Conservation (phyloP, 2,113 vertebrate species). For the Apteryx owenii region DNA sequence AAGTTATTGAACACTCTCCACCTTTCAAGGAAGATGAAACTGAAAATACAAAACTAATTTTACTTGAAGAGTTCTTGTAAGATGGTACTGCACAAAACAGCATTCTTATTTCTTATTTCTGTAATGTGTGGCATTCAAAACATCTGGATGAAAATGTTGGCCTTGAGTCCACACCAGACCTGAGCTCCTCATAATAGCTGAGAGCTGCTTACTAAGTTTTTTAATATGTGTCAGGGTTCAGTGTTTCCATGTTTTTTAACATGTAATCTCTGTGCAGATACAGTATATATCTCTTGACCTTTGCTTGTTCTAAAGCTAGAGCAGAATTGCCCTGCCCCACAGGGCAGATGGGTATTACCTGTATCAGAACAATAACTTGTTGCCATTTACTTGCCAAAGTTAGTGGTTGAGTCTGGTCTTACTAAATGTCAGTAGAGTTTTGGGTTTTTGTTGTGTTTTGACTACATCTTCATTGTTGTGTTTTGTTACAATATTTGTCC, state of each 20-base stretch:
- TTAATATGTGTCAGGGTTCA: neutral
- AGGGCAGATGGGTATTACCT: neutral
- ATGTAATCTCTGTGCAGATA: neutral
- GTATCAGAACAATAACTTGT: neutral
- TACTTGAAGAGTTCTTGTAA: neutral
- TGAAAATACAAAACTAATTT: neutral
- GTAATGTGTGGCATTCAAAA: neutral
- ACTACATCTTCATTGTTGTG: neutral
- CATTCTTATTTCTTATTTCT: neutral
- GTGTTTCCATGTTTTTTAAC: neutral
- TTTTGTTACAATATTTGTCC: neutral
- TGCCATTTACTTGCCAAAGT: neutral
- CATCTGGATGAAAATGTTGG: neutral
- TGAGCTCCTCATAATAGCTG: neutral
- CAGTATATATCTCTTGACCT: neutral
- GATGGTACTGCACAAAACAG: neutral
- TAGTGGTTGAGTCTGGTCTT: neutral
- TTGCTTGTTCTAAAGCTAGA: neutral
- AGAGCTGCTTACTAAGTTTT: neutral
- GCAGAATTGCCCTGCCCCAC: neutral
- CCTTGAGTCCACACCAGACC: neutral
- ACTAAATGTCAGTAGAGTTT: neutral
- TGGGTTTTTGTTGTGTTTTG: neutral
- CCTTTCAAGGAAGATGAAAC: constrained; percentile 34
- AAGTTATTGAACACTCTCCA: neutral